Evolutionary conservation across 2,888 invertebrate species (phyloP), one percentile per base, ranked within the genome.

Genomic region (Gastracanthus pulcherrimus): DNA sequence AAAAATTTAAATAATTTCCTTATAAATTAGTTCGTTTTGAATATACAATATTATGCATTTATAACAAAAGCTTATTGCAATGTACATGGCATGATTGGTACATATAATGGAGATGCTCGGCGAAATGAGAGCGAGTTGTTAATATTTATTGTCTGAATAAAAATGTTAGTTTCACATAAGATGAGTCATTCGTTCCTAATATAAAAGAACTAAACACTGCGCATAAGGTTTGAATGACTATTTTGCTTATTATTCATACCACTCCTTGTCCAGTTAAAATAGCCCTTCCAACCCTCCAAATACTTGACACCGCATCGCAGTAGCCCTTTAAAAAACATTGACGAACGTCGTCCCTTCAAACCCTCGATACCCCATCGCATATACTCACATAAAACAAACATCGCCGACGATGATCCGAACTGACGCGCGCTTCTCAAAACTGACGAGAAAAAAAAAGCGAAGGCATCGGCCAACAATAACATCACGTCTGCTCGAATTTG

Each of bases 321-420:
- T n/a, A n/a, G 29, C 76, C 70, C 77, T 34, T 62, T 19, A n/a
- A 70, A 62, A 34, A 58, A 48, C 62, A 70, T 62, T 62, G 38
- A 77, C 62, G 48, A 70, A 29, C 69, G 67, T 58, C 67, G 69
- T 41, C 45, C 41, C 26, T 60, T 19, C 38, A 38, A n/a, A 6
- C 34, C 69, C 36, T 58, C 58, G 58, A 64, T 55, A 36, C 55
- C 19, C n/a, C n/a, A n/a, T 41, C 23, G n/a, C 34, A 23, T 29
- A n/a, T n/a, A n/a, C n/a, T n/a, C n/a, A n/a, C n/a, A n/a, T 11
- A 62, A 77, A 77, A 69, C 36, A 70, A 77, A 70, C 19, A 60
- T n/a, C 34, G 2, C 38, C 11, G 2, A 41, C 45, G 45, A 45
- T 60, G 60, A 26, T 7, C 58, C 41, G 41, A 72, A 31, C 60